Percentiles rank a stretch among this genome's conserved stretches.
Conservation (phyloP, 1,140 invertebrate species). For the Subanguina moxae region DNA sequence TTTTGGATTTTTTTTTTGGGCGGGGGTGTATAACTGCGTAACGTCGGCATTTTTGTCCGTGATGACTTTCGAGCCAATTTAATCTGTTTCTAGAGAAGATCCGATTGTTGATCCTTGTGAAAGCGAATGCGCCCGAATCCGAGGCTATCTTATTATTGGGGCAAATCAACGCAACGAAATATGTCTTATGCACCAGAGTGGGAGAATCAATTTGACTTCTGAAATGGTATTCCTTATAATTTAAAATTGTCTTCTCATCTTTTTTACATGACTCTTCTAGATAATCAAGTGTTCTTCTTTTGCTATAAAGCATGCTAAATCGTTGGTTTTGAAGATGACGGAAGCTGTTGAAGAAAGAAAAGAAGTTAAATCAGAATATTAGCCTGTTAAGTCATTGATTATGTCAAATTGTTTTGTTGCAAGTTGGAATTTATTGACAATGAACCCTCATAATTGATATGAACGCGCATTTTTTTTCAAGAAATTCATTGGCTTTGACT, state of each 20-base stretch:
- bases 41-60: no score
- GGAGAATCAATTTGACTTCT: slow-evolving; percentile 12
- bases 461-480: no score
- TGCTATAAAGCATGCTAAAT: slow-evolving; percentile 21
- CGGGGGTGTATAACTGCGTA: no score
- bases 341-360: slow-evolving; percentile 3
- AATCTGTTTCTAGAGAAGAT: slow-evolving; percentile 19
- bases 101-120: slow-evolving; percentile 28
- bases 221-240: slow-evolving; percentile 14
- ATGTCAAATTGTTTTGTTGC: no score
- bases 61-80: no score
- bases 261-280: slow-evolving; percentile 16
- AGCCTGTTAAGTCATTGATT: no score
- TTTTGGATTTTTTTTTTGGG: background rate
- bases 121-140: slow-evolving; percentile 15
- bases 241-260: slow-evolving; percentile 1
- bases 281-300: slow-evolving; percentile 27
- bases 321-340: slow-evolving; percentile 21
- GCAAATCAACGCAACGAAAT: slow-evolving; percentile 34
- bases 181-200: slow-evolving; percentile 29
- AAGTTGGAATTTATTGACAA: no score
- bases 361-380: background rate
- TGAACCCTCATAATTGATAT: no score
- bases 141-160: slow-evolving; percentile 27
- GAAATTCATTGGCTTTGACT: no score